Base-by-base conservation (phyloP, 2,888 invertebrate species). In the Sarcophaga subvicina region DNA sequence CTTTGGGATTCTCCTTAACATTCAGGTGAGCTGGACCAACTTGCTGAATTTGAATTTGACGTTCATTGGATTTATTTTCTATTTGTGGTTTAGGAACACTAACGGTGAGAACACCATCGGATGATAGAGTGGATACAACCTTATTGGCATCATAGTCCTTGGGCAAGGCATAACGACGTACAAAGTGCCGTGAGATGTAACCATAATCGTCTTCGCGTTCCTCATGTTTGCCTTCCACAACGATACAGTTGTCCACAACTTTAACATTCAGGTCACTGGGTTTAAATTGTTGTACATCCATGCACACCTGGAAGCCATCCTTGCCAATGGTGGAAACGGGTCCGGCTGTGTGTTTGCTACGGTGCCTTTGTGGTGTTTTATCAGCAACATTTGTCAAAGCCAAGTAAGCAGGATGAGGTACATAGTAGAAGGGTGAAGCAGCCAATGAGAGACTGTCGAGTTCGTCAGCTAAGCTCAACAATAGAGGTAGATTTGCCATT, bases 261-360 rank as follows among this genome's bases (percentile, higher is more conserved):
- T 97, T 97, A 45, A 98, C 97, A 3, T 95, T 94, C 64, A 97
- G 95, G 92, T 97, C 97, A 22, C 96, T 95, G 0, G 97, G 97
- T n/a, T 95, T 94, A 90, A 97, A 97, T 89, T 97, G 96, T 90
- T 96, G 95, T 0, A 97, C 96, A 91, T 97, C 97, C 89, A 97
- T 93, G 90, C 95, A 95, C 14, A 96, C 96, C 91, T 96, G 96
- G 88, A 96, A 96, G 85, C 96, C 95, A 89, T 96, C 95, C 17
- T 95, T 95, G 90, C 95, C 95, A 27, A 94, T 88, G 8, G 90
- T 85, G 0, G 91, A 90, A 72, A 91, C 60, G 45, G 90, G 25
- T 1, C 90, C 76, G 4, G 89, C 90, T 63, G 95, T 94, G 64
- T 47, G 12, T 4, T 70, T 37, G 4, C 95, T 6, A 96, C 94